Base-by-base conservation (phyloP, 2,888 invertebrate species). In the Pterobdella sp. region DNA sequence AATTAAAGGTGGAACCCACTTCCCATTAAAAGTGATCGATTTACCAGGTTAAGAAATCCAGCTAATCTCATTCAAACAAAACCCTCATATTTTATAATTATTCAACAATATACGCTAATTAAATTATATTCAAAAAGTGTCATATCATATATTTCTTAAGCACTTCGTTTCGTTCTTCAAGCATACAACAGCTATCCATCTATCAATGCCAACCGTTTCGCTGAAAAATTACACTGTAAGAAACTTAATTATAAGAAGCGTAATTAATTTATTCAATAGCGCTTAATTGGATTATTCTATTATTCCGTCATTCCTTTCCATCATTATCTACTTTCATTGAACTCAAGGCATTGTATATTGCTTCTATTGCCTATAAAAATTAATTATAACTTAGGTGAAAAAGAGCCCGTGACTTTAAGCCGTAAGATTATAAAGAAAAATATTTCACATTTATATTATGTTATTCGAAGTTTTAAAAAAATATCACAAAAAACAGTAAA, bases 221-320 rank as follows among this genome's bases (percentile, higher is more conserved):
- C 60, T 4, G n/a, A 3, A 22, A 26, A 56, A 56, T 56, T 56
- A 56, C 26, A 22, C n/a, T 4, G 26, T 4, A n/a, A 56, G 60
- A 56, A 56, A 56, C 60, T 56, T 56, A 56, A 56, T 56, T 56
- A 56, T 56, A n/a, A n/a, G n/a, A 3, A 7, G 60, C 60, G 14
- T 56, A 56, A 56, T 56, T 56, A 56, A 56, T 56, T 56, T 56
- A 56, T 56, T 56, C 60, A 56, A 56, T 56, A 56, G 60, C 60
- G 60, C n/a, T 56, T 56, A 22, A 56, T 56, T 56, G 4, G 10
- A 56, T 56, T 56, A n/a, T 56, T 56, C 60, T 14, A 56, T 56
- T 56, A 56, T 22, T 22, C 60, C 4, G 10, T 56, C 60, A 56
- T 56, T 18, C 3, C 60, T 22, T 22, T 56, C 60, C 60, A 56